Conservation (phyloP, 2,888 invertebrate species). For the Tipula helvola region DNA sequence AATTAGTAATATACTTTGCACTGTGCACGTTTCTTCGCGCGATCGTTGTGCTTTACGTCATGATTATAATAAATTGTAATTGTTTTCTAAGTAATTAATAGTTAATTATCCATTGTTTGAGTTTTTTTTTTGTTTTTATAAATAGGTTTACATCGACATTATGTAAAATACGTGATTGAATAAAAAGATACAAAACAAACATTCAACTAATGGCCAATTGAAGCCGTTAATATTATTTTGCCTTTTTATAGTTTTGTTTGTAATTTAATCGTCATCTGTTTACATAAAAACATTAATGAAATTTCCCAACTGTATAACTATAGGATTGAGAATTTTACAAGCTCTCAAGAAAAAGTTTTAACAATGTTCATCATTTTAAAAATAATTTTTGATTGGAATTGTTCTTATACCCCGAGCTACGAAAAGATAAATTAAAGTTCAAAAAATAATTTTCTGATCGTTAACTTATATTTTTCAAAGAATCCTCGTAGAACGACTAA, state of each 20-base stretch:
- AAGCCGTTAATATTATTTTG: not conserved
- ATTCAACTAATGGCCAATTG: not conserved
- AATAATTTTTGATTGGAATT: too few relatives aligned
- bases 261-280: not conserved
- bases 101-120: not conserved
- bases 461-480: too few relatives aligned
- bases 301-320: too few relatives aligned
- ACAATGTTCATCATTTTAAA: too few relatives aligned
- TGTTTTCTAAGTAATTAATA: not conserved
- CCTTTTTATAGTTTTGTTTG: not conserved
- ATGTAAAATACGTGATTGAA: not conserved
- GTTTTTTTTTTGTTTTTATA: not conserved
- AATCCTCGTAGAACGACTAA: too few relatives aligned
- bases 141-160: not conserved
- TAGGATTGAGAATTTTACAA: too few relatives aligned
- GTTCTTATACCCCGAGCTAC: too few relatives aligned
- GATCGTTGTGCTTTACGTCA: not conserved
- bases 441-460: too few relatives aligned
- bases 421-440: too few relatives aligned
- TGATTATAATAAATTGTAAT: not conserved
- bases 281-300: not conserved
- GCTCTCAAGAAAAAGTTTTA: too few relatives aligned
- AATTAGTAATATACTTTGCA: not conserved
- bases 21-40: not conserved
- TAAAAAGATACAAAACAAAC: not conserved